Conservation (phyloP, 2,888 invertebrate species). For the Palloptera scutellata region DNA sequence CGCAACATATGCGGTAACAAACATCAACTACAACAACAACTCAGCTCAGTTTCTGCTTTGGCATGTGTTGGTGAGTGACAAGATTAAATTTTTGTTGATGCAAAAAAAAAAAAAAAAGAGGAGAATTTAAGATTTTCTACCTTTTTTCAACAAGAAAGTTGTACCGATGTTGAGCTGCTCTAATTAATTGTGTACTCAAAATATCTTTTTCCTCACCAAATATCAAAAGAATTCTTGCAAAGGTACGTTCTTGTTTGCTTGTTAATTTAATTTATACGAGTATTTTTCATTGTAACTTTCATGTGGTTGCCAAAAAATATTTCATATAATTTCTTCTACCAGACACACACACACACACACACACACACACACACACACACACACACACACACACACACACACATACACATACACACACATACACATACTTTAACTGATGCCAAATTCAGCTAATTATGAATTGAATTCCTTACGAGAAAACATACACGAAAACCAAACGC, state of each 20-base stretch:
- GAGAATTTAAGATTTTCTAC: too few relatives aligned
- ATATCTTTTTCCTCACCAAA: too few relatives aligned
- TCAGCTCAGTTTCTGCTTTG: neutral
- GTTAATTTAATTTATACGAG: too few relatives aligned
- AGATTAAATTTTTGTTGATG: too few relatives aligned
- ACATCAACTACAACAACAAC: neutral
- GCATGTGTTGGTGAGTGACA: neutral
- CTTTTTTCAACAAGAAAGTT: too few relatives aligned
- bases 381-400: neutral
- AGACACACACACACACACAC: neutral
- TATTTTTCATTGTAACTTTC: too few relatives aligned
- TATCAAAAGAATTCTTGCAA: too few relatives aligned
- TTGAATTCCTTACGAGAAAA: neutral
- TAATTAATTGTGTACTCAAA: too few relatives aligned
- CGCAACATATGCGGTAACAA: conserved; percentile 24
- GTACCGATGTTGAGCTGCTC: too few relatives aligned
- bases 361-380: neutral
- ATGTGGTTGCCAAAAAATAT: neutral
- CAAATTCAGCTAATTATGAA: conserved; percentile 19
- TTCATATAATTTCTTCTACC: neutral
- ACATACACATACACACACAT: neutral
- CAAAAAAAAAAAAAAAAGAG: too few relatives aligned
- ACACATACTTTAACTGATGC: neutral
- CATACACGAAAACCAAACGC: neutral
- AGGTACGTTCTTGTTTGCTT: too few relatives aligned